phyloP scores from a whole-genome alignment of 2,113 vertebrate genomes.

The Alethe castanea region DNA sequence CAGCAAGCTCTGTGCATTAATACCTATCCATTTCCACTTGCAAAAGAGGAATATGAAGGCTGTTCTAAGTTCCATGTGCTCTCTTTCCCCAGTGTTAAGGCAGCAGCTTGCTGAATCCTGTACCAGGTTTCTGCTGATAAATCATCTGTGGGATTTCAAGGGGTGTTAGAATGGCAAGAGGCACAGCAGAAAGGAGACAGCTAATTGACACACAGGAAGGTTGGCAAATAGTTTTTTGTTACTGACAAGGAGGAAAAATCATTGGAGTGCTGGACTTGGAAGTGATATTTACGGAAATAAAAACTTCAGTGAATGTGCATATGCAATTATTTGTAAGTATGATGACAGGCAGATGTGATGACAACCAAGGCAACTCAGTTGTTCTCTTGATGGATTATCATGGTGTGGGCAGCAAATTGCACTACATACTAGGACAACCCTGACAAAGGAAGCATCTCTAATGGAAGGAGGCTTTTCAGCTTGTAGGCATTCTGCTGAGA shows the following conservation, averaged over 20 bases:
- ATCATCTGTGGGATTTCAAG: not conserved
- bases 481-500: not conserved
- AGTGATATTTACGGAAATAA: not conserved
- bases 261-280: not conserved
- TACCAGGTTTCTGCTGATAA: not conserved
- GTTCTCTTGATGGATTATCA: not conserved
- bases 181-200: accelerated
- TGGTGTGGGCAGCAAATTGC: not conserved
- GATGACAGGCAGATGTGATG: not conserved
- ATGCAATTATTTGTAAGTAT: not conserved
- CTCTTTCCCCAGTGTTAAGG: not conserved
- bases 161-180: not conserved
- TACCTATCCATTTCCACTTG: not conserved
- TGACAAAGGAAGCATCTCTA: not conserved
- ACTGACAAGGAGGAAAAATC: not conserved
- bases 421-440: not conserved
- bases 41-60: not conserved
- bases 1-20: not conserved
- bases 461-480: not conserved
- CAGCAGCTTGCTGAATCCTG: not conserved
- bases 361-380: not conserved
- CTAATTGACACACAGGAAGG: not conserved
- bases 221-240: not conserved
- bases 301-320: not conserved
- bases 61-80: not conserved